phyloP scores from a whole-genome alignment of 1,140 invertebrate genomes.

The Nebria ingens region DNA sequence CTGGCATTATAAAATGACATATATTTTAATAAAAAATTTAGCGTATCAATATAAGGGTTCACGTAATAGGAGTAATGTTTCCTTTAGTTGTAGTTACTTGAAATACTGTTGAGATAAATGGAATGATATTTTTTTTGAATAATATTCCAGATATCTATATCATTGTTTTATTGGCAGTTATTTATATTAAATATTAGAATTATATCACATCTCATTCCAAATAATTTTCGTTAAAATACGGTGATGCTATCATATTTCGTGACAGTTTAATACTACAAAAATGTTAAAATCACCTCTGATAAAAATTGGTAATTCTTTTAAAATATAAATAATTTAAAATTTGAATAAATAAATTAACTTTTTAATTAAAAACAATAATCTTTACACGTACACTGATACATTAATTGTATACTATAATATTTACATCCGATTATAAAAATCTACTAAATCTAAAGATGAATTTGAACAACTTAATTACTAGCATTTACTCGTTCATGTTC shows the following conservation, averaged over 20 bases:
- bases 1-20: too few relatives aligned
- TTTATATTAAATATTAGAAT: too few relatives aligned
- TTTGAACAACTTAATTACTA: conserved; percentile 16
- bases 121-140: too few relatives aligned
- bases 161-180: too few relatives aligned
- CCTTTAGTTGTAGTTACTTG: too few relatives aligned
- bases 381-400: neutral
- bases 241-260: too few relatives aligned
- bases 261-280: too few relatives aligned
- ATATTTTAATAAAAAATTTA: neutral
- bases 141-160: too few relatives aligned
- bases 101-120: too few relatives aligned
- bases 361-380: neutral
- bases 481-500: conserved; percentile 20
- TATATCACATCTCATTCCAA: too few relatives aligned
- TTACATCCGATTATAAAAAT: neutral
- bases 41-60: neutral
- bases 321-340: neutral
- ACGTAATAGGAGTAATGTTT: neutral
- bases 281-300: neutral
- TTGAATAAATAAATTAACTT: neutral
- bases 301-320: neutral
- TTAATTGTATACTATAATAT: conserved; percentile 1
- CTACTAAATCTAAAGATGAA: neutral
- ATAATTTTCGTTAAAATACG: too few relatives aligned